Percentiles rank a stretch among this genome's conserved stretches.
phyloP scores from a whole-genome alignment of 2,113 vertebrate genomes.

The Chionis minor region DNA sequence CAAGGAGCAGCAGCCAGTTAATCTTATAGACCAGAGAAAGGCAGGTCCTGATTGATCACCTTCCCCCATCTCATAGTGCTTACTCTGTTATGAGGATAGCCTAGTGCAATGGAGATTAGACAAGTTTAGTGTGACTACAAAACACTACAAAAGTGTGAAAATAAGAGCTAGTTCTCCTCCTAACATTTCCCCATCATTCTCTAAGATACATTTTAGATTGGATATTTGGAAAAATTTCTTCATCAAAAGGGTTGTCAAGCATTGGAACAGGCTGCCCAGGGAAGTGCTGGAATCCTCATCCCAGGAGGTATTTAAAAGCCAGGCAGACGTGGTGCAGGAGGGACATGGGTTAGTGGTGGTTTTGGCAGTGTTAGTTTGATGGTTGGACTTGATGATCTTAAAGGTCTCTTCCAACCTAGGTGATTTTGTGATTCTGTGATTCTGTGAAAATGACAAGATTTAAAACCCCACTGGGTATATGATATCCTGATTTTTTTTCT shows the following conservation, averaged over 20 bases:
- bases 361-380: no score
- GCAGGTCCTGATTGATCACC: neutral
- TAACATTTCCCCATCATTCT: neutral
- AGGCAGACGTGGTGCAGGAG: no score
- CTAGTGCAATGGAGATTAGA: neutral
- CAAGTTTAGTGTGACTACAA: neutral
- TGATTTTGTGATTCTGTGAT: no score
- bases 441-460: neutral
- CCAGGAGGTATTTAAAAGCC: no score
- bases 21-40: neutral
- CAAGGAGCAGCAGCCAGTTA: neutral
- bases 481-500: neutral
- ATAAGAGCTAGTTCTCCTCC: neutral
- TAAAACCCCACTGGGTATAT: neutral
- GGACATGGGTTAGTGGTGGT: no score
- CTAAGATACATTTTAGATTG: neutral
- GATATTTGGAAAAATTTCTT: no score
- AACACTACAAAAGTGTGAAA: neutral
- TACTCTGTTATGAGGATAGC: neutral
- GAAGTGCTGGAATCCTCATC: no score
- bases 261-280: no score
- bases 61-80: neutral
- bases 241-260: no score
- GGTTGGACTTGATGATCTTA: no score
- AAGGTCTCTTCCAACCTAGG: no score